Evolutionary conservation across 2,888 invertebrate genomes (phyloP).

Genomic region (Ectropis crepuscularia): DNA sequence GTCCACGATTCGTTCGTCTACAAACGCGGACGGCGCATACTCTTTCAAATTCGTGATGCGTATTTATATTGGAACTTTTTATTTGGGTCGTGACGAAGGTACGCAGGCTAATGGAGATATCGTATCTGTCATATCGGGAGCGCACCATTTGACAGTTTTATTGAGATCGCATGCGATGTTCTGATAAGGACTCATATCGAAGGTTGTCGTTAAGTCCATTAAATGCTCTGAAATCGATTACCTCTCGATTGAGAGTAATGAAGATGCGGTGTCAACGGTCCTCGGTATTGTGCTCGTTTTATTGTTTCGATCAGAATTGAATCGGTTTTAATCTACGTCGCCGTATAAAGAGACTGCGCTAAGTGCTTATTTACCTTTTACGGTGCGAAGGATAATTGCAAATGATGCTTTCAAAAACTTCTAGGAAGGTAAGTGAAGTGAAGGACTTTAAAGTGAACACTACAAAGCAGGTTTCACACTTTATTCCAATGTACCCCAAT

Average conservation of each 20-base stretch:
- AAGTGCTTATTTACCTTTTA: slow-evolving; percentile 52
- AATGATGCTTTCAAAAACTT: slow-evolving; percentile 57
- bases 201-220: slow-evolving; percentile 49
- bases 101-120: slow-evolving; percentile 76
- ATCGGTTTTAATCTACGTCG: slow-evolving; percentile 41
- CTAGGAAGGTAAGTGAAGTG: slow-evolving; percentile 47
- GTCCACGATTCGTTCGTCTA: slow-evolving; percentile 57
- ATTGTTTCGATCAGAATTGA: slow-evolving; percentile 39
- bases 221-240: slow-evolving; percentile 42
- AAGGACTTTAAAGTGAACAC: slow-evolving; percentile 63
- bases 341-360: slow-evolving; percentile 51
- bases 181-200: slow-evolving; percentile 64
- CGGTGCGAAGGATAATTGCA: slow-evolving; percentile 50
- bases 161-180: slow-evolving; percentile 69
- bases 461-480: no score
- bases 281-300: slow-evolving; percentile 39
- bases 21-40: slow-evolving; percentile 44
- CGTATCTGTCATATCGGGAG: slow-evolving; percentile 76
- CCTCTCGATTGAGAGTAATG: slow-evolving; percentile 37
- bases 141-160: slow-evolving; percentile 78
- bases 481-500: no score
- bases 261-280: slow-evolving; percentile 39
- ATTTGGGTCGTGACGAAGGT: slow-evolving; percentile 71
- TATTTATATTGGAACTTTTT: slow-evolving; percentile 64
- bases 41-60: slow-evolving; percentile 63